These are phyloP conservation scores for Magallana nippona DNA, from an alignment of 2,888 invertebrate genomes.

Conservation along the genomic window DNA sequence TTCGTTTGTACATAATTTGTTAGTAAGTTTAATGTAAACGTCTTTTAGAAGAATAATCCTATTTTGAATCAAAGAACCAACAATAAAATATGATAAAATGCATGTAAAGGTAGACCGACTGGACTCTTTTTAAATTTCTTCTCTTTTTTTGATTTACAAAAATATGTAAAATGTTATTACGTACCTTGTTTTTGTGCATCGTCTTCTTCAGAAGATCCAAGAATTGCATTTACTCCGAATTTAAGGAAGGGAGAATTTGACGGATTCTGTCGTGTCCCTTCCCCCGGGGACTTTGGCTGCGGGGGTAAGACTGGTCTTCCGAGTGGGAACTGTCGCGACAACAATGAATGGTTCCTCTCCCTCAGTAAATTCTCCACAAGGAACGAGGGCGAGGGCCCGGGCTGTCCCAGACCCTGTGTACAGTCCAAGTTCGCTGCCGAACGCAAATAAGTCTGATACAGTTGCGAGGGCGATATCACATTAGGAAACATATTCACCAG, in stretches of 20 bases:
- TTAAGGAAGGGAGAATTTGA: slow-evolving; percentile 67
- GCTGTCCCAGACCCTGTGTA: slow-evolving; percentile 38
- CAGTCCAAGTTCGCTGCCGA: slow-evolving; percentile 61
- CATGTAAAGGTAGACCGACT: too few species aligned
- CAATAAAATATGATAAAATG: too few species aligned
- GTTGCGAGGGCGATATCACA: slow-evolving; percentile 73
- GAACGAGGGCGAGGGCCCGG: slow-evolving; percentile 67
- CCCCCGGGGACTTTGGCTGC: slow-evolving; percentile 50
- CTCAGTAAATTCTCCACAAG: slow-evolving; percentile 75
- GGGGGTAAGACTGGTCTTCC: slow-evolving; percentile 46
- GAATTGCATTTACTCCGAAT: slow-evolving; percentile 76
- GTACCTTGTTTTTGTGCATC: slow-evolving; percentile 61
- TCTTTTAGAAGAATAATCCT: too few species aligned
- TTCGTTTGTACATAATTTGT: too few species aligned
- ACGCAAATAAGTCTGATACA: slow-evolving; percentile 74
- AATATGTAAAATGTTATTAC: background rate
- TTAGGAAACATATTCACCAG: slow-evolving; percentile 70
- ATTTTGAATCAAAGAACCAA: background rate
- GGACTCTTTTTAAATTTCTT: too few species aligned
- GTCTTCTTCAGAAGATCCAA: slow-evolving; percentile 67
- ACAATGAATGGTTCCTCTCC: slow-evolving; percentile 65
- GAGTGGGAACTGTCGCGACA: slow-evolving; percentile 55
- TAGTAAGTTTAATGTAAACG: too few species aligned
- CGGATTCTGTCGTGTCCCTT: slow-evolving; percentile 51
- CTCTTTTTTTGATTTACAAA: too few species aligned